Base-by-base conservation (phyloP, 1,140 invertebrate species). In the Conus ventricosus region DNA sequence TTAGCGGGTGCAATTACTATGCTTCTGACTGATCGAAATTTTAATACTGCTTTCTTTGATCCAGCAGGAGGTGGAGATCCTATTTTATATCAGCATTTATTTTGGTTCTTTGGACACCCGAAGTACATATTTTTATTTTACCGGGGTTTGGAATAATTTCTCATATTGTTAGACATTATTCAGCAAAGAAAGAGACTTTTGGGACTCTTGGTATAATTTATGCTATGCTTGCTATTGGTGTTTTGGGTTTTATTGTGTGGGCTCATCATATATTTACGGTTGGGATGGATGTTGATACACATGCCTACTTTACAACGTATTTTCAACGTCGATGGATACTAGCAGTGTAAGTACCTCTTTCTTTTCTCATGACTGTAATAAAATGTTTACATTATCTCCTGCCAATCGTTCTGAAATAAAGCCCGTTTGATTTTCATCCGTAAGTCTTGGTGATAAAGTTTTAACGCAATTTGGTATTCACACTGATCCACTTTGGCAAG, bases 61-160 rank as follows among this genome's bases (percentile, higher is more conserved):
- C 96, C 96, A 55, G 92, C 95, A 20, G 96, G 96, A 88, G 96
- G 97, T 57, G 97, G 97, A 85, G 96, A 97, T 91, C 96, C 97
- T 82, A 96, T 97, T 95, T 90, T 97, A 92, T 97, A 96, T 91
- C 97, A 97, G 96, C 97, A 97, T 94, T 95, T 97, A 96, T 97
- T 97, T 96, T 97, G 96, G 96, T 97, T 97, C 95, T 97, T 97
- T 96, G 97, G 97, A 0, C 97, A 97, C 89, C 97, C 97, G 67
- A 97, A 96, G 97, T 97, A 91, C 97, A 97, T 95, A 97, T 97
- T 96, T 92, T 96, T 91, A 96, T 96, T 95, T 88, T 96, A 55
- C 96, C 96, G 39, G 96, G 93, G 27, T 95, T 95, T 91, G 95
- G 95, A 51, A 90, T 95, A 53, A 88, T 95, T 51, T 91, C 89